Conservation (phyloP, 2,113 vertebrate genomes). For the Nibea coibor region DNA sequence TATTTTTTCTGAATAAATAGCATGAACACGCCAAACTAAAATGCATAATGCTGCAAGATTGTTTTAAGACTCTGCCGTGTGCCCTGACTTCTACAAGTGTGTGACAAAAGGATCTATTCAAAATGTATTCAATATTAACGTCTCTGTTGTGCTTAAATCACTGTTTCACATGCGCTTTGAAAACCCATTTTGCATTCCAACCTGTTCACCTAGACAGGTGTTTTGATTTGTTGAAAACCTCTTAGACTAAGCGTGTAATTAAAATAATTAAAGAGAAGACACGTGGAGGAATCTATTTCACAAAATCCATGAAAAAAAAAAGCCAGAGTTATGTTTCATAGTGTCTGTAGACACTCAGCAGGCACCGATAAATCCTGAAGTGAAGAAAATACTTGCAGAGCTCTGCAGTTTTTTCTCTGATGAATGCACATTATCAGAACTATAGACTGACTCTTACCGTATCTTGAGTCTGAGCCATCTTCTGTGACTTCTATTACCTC, state of each 20-base stretch:
- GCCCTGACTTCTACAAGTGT: not conserved
- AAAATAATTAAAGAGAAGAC: not conserved
- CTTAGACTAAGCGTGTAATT: not conserved
- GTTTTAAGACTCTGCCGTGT: not conserved
- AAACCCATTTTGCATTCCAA: not conserved
- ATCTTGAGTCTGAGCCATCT: slow-evolving; percentile 49
- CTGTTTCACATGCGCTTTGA: not conserved
- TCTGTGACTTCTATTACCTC: slow-evolving; percentile 58
- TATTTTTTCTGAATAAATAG: too few relatives aligned
- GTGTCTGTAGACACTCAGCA: slow-evolving; percentile 34
- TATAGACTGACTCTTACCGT: slow-evolving; percentile 67
- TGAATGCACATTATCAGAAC: slow-evolving; percentile 71
- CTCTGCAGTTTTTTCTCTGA: slow-evolving; percentile 72
- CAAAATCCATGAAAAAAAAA: slow-evolving; percentile 45
- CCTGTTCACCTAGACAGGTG: not conserved
- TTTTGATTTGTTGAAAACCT: not conserved
- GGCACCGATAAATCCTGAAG: slow-evolving; percentile 44
- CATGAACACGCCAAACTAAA: not conserved
- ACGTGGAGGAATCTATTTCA: slow-evolving; percentile 11
- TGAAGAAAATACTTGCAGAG: slow-evolving; percentile 61
- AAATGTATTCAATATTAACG: not conserved
- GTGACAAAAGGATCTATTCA: not conserved
- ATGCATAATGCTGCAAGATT: not conserved
- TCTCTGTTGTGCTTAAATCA: not conserved
- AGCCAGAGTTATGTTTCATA: not conserved